Evolutionary conservation across 2,113 vertebrate species (phyloP), one percentile per base, ranked within the genome.

Genomic region (Sminthopsis crassicaudata): DNA sequence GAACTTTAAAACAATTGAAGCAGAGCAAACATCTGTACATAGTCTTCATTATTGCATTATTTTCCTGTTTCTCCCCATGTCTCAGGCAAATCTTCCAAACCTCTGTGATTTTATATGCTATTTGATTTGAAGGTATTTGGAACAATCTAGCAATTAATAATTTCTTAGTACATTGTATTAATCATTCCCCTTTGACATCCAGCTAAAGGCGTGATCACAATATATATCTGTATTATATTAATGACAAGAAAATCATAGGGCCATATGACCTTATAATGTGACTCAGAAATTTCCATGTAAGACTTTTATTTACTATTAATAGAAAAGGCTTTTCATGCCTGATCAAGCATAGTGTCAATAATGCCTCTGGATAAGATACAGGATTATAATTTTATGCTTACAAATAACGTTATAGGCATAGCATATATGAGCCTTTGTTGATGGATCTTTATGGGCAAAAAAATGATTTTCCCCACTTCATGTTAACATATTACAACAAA

Each of bases 181-280:
- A 93, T 55, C 93, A 91, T 89, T 90, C 22, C 0, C 26, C 24
- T 96, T 95, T 94, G 42, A 95, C 93, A 23, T 53, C 22, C 93
- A 94, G 53, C 30, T 96, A 92, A 95, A 93, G 90, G 48, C n/a
- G 93, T 96, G 95, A 96, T 76, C 25, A 97, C 23, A 92, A 50
- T 57, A 90, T 50, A 30, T 67, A 11, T 27, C 50, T 90, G 89
- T 90, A 50, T 90, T 90, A 90, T 25, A 95, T 91, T 84, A 90
- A 92, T 93, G 91, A 55, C 9, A 94, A 93, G 46, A 94, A 96
- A 94, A 76, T 12, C 50, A 36, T 93, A 92, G 94, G 67, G 42
- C 27, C 42, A 95, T 92, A 53, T 76, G 22, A 94, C 88, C 22
- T 89, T 93, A 42, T 93, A 96, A 89, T 88, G 92, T 30, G 51